Conservation (phyloP, 2,888 invertebrate genomes). For the Ephialtes manifestator region DNA sequence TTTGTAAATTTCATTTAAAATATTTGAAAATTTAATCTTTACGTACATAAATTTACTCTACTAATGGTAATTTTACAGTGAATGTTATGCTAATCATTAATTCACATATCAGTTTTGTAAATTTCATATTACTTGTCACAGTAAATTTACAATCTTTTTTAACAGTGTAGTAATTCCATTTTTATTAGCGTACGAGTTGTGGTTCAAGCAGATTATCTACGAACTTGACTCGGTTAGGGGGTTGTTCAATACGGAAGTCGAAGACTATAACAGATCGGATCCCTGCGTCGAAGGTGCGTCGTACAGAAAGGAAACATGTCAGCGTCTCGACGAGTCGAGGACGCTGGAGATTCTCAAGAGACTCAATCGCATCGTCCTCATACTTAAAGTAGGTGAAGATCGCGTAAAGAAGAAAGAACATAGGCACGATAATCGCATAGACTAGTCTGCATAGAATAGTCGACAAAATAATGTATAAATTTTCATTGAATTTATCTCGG, state of each 20-base stretch:
- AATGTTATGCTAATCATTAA: too few relatives aligned
- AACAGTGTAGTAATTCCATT: neutral
- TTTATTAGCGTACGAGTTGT: constrained; percentile 96
- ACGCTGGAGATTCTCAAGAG: constrained; percentile 97
- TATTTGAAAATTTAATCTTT: too few relatives aligned
- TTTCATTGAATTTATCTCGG: too few relatives aligned
- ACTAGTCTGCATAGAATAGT: neutral
- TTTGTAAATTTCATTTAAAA: too few relatives aligned
- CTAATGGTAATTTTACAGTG: too few relatives aligned
- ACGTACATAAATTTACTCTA: too few relatives aligned
- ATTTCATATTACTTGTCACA: too few relatives aligned
- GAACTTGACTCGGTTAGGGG: constrained; percentile 97
- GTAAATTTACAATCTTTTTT: too few relatives aligned
- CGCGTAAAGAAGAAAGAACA: neutral
- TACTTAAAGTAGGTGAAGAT: constrained; percentile 91
- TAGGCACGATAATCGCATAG: neutral
- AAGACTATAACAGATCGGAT: constrained; percentile 71
- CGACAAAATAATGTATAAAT: too few relatives aligned
- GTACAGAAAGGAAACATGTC: constrained; percentile 59
- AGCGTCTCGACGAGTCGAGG: constrained; percentile 92
- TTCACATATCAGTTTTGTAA: too few relatives aligned
- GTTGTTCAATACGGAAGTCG: constrained; percentile 88
- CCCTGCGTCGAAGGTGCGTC: constrained; percentile 56
- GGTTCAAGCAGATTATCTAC: constrained; percentile 99
- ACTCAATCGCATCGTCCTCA: constrained; percentile 96